Base-by-base conservation (phyloP, 2,797 vertebrate genomes). In the Graptemys geographica region DNA sequence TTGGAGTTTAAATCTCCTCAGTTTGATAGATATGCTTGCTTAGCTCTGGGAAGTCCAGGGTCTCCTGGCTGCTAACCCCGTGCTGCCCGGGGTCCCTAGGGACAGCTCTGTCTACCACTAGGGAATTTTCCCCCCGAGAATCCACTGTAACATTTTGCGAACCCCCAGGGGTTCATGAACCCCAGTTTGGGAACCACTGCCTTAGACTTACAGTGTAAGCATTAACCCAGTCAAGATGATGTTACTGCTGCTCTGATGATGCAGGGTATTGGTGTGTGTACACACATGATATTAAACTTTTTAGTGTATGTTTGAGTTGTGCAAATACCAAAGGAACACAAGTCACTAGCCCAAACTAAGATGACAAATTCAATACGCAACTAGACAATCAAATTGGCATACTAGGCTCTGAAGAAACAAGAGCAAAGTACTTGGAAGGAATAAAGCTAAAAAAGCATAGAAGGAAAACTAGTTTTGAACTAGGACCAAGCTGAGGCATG, bases 251-350 rank as follows among this genome's bases (percentile, higher is more conserved):
- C 49, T n/a, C 72, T 56, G 3, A 62, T 80, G 59, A 85, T 79
- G 81, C 1, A 19, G 84, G 83, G n/a, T 5, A 0, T 5, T 4
- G 25, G 92, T 23, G n/a, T 11, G 5, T 11, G 65, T 49, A 4
- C 0, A 2, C 31, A 33, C 59, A 62, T 3, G 13, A 6, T 0
- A 1, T 31, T 5, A 2, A 9, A 6, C 0, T 4, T 2, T 72
- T 84, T 28, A 33, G 79, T 88, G 47, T 15, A n/a, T 31, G 72
- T 25, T 18, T 0, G 10, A 28, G 21, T 0, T 15, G 53, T 49
- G 83, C 80, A 56, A 2, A 33, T 82, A 90, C 65, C 3, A 10
- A 13, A 31, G 31, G 9, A 12, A 62, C 69, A 89, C 27, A 57
- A 31, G 44, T 11, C 3, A 1, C n/a, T 81, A 90, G 92, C 84